Evolutionary conservation across 1,140 invertebrate genomes (phyloP).

Genomic region (Bombus balteatus): DNA sequence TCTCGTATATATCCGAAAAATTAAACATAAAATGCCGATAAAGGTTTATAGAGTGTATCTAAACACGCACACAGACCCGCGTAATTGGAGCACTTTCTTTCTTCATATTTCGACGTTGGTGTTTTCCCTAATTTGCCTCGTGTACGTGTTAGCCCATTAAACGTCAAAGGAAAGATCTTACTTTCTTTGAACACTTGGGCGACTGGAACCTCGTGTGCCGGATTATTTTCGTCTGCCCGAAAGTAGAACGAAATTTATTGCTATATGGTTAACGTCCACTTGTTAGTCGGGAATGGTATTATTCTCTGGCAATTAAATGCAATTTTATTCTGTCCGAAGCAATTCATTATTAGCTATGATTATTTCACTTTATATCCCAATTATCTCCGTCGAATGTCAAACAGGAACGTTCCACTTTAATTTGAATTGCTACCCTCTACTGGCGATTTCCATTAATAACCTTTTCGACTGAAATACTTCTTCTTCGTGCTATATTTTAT

Average conservation of each 20-base stretch:
- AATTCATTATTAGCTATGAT: neutral
- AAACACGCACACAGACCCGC: neutral
- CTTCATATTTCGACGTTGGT: constrained; percentile 13
- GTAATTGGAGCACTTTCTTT: constrained; percentile 43
- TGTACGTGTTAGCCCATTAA: constrained; percentile 1
- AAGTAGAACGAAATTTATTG: neutral
- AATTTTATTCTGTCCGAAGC: neutral
- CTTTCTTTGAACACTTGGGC: neutral
- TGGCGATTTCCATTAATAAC: too few species aligned
- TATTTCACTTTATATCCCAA: neutral
- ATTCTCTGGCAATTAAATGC: neutral
- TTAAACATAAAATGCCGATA: neutral
- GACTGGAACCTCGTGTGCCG: neutral
- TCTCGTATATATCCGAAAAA: neutral
- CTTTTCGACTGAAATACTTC: neutral
- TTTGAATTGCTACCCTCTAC: neutral
- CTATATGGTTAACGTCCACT: neutral
- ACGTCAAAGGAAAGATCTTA: constrained; percentile 1
- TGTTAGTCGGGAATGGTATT: too few species aligned
- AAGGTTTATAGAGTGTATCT: constrained; percentile 11
- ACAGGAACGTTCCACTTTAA: neutral
- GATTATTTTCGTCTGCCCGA: neutral
- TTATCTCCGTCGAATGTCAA: neutral
- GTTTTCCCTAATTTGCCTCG: constrained; percentile 5
- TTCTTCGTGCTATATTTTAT: neutral